These are phyloP conservation scores for Chlorops oryzae DNA, from an alignment of 1,140 invertebrate genomes.

Conservation along the genomic window DNA sequence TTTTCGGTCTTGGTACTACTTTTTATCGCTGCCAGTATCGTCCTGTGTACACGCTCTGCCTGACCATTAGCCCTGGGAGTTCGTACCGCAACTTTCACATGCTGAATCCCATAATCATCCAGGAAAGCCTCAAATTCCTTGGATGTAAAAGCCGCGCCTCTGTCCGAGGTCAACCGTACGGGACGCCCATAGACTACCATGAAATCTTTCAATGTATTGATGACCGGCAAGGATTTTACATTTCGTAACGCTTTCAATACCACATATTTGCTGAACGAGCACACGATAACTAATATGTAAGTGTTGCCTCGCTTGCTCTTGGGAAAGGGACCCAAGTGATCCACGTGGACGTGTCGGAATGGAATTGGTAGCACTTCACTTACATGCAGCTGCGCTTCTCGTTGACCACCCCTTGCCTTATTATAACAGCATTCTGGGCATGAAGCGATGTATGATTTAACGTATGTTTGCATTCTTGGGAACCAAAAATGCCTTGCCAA, in stretches of 20 bases:
- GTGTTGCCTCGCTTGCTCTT: conserved; percentile 37
- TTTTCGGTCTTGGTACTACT: too few relatives aligned
- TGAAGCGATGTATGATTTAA: too few relatives aligned
- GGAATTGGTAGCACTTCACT: conserved; percentile 28
- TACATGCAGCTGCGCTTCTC: conserved; percentile 21
- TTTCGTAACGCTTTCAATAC: conserved; percentile 6
- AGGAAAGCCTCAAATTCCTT: conserved; percentile 11
- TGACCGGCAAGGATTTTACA: conserved; percentile 19
- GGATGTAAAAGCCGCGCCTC: conserved; percentile 1
- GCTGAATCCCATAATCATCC: too few relatives aligned
- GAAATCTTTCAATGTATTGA: conserved; percentile 4
- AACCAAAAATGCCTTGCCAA: too few relatives aligned
- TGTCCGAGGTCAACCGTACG: not conserved
- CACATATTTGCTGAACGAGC: conserved; percentile 25
- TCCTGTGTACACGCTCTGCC: too few relatives aligned
- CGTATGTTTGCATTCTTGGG: too few relatives aligned
- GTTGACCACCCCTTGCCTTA: conserved; percentile 19
- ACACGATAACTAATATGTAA: conserved; percentile 47
- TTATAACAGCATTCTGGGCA: too few relatives aligned
- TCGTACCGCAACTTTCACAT: too few relatives aligned
- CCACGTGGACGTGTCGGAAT: conserved; percentile 27
- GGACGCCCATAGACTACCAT: not conserved
- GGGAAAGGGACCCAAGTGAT: conserved; percentile 30
- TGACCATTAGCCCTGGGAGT: too few relatives aligned
- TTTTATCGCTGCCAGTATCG: too few relatives aligned